Evolutionary conservation across 2,888 invertebrate genomes (phyloP).

Genomic region (Erpobdella octoculata): DNA sequence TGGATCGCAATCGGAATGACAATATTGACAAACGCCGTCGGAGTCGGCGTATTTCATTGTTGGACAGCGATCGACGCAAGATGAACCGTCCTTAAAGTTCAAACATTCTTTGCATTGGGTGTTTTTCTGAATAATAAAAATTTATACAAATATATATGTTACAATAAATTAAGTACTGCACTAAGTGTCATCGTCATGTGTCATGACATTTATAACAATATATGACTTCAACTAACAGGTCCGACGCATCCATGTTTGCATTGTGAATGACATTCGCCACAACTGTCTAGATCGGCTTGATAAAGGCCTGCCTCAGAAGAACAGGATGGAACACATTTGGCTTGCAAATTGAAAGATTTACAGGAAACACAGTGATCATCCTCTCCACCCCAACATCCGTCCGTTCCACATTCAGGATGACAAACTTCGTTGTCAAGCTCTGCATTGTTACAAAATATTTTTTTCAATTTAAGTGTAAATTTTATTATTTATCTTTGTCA

Average conservation of each 20-base stretch:
- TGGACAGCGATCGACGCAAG: slow-evolving; percentile 30
- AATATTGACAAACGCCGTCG: neutral
- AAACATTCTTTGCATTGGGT: slow-evolving; percentile 66
- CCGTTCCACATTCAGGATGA: slow-evolving; percentile 73
- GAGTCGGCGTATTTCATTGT: slow-evolving; percentile 61
- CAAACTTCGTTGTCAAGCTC: slow-evolving; percentile 69
- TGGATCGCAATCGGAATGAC: neutral
- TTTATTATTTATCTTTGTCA: no score
- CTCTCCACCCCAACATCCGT: slow-evolving; percentile 92
- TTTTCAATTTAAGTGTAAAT: no score
- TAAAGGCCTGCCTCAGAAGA: slow-evolving; percentile 63
- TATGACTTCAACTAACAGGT: slow-evolving; percentile 55
- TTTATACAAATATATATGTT: neutral
- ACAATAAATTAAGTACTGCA: no score
- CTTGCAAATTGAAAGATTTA: slow-evolving; percentile 60
- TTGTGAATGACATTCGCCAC: slow-evolving; percentile 78
- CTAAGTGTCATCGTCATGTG: neutral
- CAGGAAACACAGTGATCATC: slow-evolving; percentile 82
- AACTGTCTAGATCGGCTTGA: slow-evolving; percentile 67
- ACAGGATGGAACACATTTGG: slow-evolving; percentile 38
- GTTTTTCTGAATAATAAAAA: slow-evolving; percentile 56
- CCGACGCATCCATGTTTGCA: slow-evolving; percentile 75
- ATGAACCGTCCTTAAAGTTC: slow-evolving; percentile 24
- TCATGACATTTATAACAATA: neutral
- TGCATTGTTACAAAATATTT: no score